A percentile compares a stretch with the other conserved stretches of the same genome.
These are phyloP conservation scores for Hofmannophila pseudospretella DNA, from an alignment of 2,888 invertebrate species.

Conservation along the genomic window DNA sequence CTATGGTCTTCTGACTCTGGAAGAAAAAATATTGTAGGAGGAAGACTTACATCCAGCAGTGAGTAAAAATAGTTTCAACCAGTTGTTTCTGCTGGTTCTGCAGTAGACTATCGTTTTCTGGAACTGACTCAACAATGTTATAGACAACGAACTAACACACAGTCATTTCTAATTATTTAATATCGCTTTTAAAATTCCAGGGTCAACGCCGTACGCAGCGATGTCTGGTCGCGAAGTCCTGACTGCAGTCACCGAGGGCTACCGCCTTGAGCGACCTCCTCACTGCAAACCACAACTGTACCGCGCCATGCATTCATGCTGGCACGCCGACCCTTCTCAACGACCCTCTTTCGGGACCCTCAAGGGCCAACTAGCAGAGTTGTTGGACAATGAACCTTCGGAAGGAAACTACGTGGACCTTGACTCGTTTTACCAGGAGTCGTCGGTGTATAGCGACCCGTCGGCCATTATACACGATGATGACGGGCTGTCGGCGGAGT, in stretches of 20 bases:
- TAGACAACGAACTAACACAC: no score
- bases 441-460: conserved; percentile 76
- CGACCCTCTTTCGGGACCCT: conserved; percentile 84
- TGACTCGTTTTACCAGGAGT: conserved; percentile 81
- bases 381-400: conserved; percentile 79
- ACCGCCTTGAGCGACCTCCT: conserved; percentile 86
- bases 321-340: conserved; percentile 83
- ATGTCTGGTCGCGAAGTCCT: conserved; percentile 91
- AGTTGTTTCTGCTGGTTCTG: no score
- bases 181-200: conserved; percentile 65
- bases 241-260: conserved; percentile 86
- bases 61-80: no score
- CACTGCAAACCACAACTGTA: conserved; percentile 83
- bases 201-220: conserved; percentile 91
- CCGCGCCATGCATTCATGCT: conserved; percentile 73
- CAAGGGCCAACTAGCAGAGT: conserved; percentile 76
- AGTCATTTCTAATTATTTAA: neutral
- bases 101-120: no score
- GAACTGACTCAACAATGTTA: no score
- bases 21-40: no score
- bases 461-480: conserved; percentile 73
- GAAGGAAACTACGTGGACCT: conserved; percentile 83
- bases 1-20: no score
- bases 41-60: no score
- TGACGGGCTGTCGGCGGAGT: conserved; percentile 68